Percentiles rank a stretch among this genome's conserved stretches.
These are phyloP conservation scores for Automeris io DNA, from an alignment of 2,888 invertebrate species.

Conservation along the genomic window DNA sequence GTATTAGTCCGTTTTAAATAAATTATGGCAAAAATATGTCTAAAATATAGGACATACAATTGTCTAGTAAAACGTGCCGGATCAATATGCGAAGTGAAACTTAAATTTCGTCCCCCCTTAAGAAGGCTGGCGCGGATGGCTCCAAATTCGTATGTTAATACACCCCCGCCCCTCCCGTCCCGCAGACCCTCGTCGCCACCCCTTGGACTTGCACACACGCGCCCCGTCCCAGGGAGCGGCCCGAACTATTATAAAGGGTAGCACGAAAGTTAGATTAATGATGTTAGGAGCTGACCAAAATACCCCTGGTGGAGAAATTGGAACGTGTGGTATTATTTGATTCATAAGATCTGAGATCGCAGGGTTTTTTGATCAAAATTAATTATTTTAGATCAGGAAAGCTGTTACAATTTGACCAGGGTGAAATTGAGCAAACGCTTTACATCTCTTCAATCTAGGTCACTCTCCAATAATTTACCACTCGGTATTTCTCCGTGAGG, in stretches of 20 bases:
- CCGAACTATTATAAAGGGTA: conserved; percentile 78
- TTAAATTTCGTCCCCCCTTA: conserved; percentile 71
- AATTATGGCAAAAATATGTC: no score
- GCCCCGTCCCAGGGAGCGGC: conserved; percentile 53
- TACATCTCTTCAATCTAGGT: no score
- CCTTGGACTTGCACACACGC: conserved; percentile 33
- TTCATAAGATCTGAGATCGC: no score
- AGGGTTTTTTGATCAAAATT: conserved; percentile 4
- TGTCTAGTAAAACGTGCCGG: conserved; percentile 47
- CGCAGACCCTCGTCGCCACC: conserved; percentile 25
- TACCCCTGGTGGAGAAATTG: conserved; percentile 28
- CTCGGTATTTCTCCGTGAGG: no score
- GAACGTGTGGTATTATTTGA: no score
- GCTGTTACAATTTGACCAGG: no score
- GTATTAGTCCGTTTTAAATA: no score
- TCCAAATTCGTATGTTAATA: conserved; percentile 76
- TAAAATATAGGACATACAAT: conserved; percentile 15
- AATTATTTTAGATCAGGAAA: background rate
- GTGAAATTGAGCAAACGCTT: no score
- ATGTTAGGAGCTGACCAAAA: conserved; percentile 75
- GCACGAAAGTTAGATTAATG: conserved; percentile 78
- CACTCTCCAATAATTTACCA: no score
- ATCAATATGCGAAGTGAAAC: conserved; percentile 72
- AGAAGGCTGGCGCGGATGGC: conserved; percentile 62
- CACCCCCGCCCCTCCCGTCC: conserved; percentile 32